A percentile compares a stretch with the other conserved stretches of the same genome.
phyloP scores from a whole-genome alignment of 1,140 invertebrate species.

The Littorina saxatilis region DNA sequence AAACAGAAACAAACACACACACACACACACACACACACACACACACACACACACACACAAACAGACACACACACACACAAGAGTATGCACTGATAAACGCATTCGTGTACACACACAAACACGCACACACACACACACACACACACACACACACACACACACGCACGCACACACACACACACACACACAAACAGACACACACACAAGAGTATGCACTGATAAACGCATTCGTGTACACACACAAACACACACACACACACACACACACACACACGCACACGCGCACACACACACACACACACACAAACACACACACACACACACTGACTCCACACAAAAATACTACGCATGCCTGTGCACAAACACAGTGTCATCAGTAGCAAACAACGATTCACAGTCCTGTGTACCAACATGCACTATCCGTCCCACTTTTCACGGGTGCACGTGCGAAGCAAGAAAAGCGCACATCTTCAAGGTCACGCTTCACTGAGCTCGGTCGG shows the following conservation, averaged over 20 bases:
- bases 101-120: no score
- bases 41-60: constrained; percentile 16
- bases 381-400: neutral
- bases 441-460: neutral
- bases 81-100: no score
- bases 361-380: neutral
- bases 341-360: neutral
- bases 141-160: no score
- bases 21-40: constrained; percentile 20
- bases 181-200: no score
- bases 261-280: neutral
- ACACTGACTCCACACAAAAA: neutral
- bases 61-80: no score
- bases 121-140: neutral
- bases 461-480: neutral
- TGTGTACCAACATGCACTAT: neutral
- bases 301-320: constrained; percentile 9
- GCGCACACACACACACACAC: constrained; percentile 9
- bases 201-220: no score
- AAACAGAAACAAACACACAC: no score
- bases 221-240: neutral
- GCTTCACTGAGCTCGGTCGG: neutral
- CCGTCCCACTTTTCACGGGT: neutral
- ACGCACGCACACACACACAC: no score
- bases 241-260: neutral